Conservation (phyloP, 2,113 vertebrate genomes). For the Antechinus stuartii region DNA sequence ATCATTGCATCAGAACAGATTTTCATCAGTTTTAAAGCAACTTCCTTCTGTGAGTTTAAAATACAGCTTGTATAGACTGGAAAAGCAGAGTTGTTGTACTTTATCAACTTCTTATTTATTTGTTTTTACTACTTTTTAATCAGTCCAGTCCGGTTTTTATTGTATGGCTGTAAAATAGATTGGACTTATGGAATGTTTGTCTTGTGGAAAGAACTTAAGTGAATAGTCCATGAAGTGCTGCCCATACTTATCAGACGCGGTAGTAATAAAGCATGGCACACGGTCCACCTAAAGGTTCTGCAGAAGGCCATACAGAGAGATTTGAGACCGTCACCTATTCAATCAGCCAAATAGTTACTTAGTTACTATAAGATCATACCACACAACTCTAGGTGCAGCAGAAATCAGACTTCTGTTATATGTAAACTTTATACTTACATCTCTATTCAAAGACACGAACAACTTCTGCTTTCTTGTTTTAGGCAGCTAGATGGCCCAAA, state of each 20-base stretch:
- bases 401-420: background rate
- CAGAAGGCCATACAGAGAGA: background rate
- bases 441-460: background rate
- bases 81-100: background rate
- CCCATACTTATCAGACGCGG: background rate
- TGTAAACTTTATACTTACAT: background rate
- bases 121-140: background rate
- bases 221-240: background rate
- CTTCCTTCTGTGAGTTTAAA: background rate
- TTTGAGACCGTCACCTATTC: background rate
- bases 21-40: background rate
- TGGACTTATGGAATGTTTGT: background rate
- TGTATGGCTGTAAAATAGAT: background rate
- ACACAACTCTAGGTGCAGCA: background rate
- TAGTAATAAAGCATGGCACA: background rate
- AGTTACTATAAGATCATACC: constrained; percentile 3
- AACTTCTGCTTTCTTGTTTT: constrained; percentile 14
- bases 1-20: background rate
- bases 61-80: background rate
- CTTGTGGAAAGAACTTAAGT: background rate
- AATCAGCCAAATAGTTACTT: constrained; percentile 4
- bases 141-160: background rate
- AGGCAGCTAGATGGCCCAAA: background rate
- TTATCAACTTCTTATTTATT: background rate
- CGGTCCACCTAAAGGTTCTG: background rate